Percentiles rank a stretch among this genome's conserved stretches.
phyloP scores from a whole-genome alignment of 1,140 invertebrate genomes.

The Sesamia nonagrioides region DNA sequence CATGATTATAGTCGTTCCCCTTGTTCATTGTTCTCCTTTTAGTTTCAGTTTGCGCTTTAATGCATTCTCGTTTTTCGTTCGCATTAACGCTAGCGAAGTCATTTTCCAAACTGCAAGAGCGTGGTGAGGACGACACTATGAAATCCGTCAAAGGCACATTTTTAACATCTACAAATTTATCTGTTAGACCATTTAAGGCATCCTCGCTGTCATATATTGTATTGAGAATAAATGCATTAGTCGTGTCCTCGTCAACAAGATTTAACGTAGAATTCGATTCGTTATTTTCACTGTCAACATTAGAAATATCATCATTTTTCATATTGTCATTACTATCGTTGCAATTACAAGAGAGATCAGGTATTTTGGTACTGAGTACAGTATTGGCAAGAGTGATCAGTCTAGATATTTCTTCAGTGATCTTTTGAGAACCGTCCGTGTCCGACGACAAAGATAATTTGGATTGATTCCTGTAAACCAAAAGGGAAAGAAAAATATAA shows the following conservation, averaged over 20 bases:
- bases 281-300: conserved; percentile 54
- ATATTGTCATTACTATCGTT: conserved; percentile 51
- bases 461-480: conserved; percentile 75
- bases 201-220: conserved; percentile 62
- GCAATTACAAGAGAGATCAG: conserved; percentile 75
- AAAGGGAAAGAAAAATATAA: conserved; percentile 15
- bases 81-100: conserved; percentile 82
- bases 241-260: conserved; percentile 63
- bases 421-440: conserved; percentile 72
- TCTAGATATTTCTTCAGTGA: conserved; percentile 80
- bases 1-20: conserved; percentile 81
- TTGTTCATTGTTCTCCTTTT: conserved; percentile 66
- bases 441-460: conserved; percentile 74
- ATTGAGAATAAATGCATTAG: conserved; percentile 61
- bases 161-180: conserved; percentile 64
- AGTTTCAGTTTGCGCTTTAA: conserved; percentile 32
- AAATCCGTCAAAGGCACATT: conserved; percentile 66
- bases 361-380: conserved; percentile 80
- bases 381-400: conserved; percentile 85
- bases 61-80: conserved; percentile 66
- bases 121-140: conserved; percentile 64
- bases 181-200: conserved; percentile 59
- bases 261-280: conserved; percentile 59
- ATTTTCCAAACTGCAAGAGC: conserved; percentile 70
- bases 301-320: conserved; percentile 31